Conservation (phyloP, 1,140 invertebrate species). For the Rhynchophorus ferrugineus region DNA sequence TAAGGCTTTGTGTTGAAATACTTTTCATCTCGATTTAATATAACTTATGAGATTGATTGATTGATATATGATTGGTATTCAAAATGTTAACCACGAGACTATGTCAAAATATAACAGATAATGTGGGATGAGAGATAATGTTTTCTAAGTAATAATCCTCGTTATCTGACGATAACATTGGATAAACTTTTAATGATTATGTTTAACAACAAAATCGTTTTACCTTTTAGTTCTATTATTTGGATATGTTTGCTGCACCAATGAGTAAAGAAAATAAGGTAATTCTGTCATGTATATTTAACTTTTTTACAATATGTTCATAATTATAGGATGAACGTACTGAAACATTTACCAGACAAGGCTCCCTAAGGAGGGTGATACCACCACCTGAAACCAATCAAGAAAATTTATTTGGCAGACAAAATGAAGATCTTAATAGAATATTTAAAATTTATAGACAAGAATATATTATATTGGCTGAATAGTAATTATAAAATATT, state of each 20-base stretch:
- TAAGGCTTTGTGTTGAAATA: too few relatives aligned
- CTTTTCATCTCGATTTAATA: too few relatives aligned
- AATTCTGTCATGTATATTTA: not conserved
- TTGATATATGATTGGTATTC: too few relatives aligned
- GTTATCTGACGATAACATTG: constrained; percentile 15
- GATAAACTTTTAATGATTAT: constrained; percentile 15
- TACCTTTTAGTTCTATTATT: constrained; percentile 17
- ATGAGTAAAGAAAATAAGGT: constrained; percentile 11
- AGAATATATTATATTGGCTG: constrained; percentile 69
- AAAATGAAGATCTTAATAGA: constrained; percentile 39
- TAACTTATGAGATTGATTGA: too few relatives aligned
- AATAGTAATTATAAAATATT: constrained; percentile 56
- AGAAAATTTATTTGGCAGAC: constrained; percentile 33
- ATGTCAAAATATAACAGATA: not conserved
- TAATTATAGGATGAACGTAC: constrained; percentile 19
- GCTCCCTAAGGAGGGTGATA: constrained; percentile 35
- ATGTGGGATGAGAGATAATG: not conserved
- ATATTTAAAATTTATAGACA: constrained; percentile 47
- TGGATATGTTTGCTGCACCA: constrained; percentile 10
- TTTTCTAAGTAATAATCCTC: not conserved
- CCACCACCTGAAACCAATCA: constrained; percentile 28
- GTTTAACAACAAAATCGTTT: constrained; percentile 8
- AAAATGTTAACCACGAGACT: too few relatives aligned
- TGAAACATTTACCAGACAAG: constrained; percentile 34
- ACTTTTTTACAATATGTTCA: not conserved